Conservation (phyloP, 2,888 invertebrate genomes). For the Amaurobius ferox region DNA sequence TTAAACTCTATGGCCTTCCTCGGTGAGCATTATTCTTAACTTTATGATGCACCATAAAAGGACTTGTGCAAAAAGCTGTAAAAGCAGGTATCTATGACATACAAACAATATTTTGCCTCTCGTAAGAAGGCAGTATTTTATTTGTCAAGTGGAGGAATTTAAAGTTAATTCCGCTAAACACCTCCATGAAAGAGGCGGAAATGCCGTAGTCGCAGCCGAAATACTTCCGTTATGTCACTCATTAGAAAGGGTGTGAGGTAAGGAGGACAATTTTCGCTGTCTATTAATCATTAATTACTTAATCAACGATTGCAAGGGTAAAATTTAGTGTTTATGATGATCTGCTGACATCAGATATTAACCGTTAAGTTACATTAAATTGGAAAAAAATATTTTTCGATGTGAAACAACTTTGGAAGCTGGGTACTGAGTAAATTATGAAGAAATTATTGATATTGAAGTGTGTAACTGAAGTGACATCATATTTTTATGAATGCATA, state of each 20-base stretch:
- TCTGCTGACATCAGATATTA: not conserved
- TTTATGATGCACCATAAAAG: slow-evolving; percentile 62
- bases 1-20: slow-evolving; percentile 44
- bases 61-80: slow-evolving; percentile 49
- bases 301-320: not conserved
- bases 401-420: too few relatives aligned
- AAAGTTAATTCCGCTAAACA: slow-evolving; percentile 54
- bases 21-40: slow-evolving; percentile 41
- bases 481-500: too few relatives aligned
- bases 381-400: too few relatives aligned
- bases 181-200: slow-evolving; percentile 11
- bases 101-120: slow-evolving; percentile 44
- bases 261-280: not conserved
- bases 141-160: slow-evolving; percentile 18
- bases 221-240: not conserved
- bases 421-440: too few relatives aligned
- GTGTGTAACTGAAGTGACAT: too few relatives aligned
- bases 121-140: slow-evolving; percentile 25
- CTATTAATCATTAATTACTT: not conserved
- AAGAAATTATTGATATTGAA: too few relatives aligned
- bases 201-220: not conserved
- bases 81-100: slow-evolving; percentile 39
- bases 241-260: not conserved
- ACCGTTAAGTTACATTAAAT: not conserved
- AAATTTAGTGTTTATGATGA: not conserved